Evolutionary conservation across 2,113 vertebrate species (phyloP).

Genomic region (Mionectes macconnelli): DNA sequence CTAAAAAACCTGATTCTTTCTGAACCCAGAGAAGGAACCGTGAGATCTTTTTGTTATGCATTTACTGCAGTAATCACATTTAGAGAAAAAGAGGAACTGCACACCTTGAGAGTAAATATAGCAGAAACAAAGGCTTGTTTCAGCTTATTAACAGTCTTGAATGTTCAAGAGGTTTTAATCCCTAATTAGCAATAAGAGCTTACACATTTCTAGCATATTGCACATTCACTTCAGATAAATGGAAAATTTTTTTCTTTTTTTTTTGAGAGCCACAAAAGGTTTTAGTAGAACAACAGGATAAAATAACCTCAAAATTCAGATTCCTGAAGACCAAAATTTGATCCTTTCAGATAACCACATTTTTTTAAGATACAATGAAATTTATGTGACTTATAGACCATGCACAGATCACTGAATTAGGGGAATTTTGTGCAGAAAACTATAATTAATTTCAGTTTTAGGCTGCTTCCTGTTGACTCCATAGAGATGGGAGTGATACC

Average conservation of each 20-base stretch:
- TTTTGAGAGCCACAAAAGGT: not conserved
- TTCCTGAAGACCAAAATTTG: not conserved
- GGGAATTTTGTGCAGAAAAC: not conserved
- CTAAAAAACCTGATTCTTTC: not conserved
- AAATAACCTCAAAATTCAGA: not conserved
- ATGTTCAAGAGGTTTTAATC: not conserved
- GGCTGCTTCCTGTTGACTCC: not conserved
- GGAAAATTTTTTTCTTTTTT: not conserved
- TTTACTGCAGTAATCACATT: not conserved
- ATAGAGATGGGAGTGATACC: not conserved
- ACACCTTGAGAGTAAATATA: not conserved
- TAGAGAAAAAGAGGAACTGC: not conserved
- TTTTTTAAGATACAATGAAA: not conserved
- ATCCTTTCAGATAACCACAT: not conserved
- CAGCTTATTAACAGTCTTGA: not conserved
- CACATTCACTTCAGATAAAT: not conserved
- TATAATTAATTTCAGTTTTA: not conserved
- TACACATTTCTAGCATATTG: not conserved
- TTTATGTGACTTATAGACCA: not conserved
- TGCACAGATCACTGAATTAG: not conserved
- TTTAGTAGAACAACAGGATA: not conserved
- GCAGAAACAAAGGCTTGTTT: not conserved
- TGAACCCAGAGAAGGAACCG: not conserved
- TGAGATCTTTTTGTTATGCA: not conserved
- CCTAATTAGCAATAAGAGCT: not conserved